phyloP scores from a whole-genome alignment of 2,888 invertebrate genomes.

The Rhopalosiphum nymphaeae region DNA sequence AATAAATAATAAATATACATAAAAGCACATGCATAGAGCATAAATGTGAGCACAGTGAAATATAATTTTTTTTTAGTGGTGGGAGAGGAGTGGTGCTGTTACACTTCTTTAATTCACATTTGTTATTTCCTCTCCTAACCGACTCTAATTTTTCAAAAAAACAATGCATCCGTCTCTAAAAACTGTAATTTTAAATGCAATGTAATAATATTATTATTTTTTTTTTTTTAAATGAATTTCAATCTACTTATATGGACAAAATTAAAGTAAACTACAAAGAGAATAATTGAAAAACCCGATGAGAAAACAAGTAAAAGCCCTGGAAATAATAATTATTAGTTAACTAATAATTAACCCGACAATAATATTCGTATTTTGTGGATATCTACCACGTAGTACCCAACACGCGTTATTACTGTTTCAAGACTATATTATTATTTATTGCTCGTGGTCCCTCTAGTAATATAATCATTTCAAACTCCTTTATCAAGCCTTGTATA shows the following conservation, averaged over 20 bases:
- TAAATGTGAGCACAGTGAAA: neutral
- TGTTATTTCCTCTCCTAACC: neutral
- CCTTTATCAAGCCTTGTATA: neutral
- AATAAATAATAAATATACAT: conserved; percentile 8
- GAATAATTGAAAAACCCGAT: neutral
- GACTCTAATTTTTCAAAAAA: neutral
- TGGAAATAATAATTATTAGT: neutral
- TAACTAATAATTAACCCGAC: neutral
- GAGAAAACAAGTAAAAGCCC: neutral
- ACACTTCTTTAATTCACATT: neutral
- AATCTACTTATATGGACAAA: no score
- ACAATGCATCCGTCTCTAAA: neutral
- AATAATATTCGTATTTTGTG: no score
- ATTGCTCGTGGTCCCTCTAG: neutral
- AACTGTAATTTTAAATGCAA: neutral
- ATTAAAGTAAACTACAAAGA: no score
- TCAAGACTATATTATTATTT: neutral
- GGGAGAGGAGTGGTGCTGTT: neutral
- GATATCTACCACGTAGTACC: neutral
- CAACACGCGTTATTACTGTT: neutral
- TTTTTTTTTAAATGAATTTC: neutral
- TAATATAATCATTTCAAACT: neutral
- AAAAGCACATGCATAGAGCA: neutral
- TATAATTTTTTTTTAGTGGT: neutral
- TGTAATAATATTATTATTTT: neutral